A percentile compares a stretch with the other conserved stretches of the same genome.
Evolutionary conservation across 2,888 invertebrate genomes (phyloP).

Genomic region (Galeopsomyia nigrocyanea): DNA sequence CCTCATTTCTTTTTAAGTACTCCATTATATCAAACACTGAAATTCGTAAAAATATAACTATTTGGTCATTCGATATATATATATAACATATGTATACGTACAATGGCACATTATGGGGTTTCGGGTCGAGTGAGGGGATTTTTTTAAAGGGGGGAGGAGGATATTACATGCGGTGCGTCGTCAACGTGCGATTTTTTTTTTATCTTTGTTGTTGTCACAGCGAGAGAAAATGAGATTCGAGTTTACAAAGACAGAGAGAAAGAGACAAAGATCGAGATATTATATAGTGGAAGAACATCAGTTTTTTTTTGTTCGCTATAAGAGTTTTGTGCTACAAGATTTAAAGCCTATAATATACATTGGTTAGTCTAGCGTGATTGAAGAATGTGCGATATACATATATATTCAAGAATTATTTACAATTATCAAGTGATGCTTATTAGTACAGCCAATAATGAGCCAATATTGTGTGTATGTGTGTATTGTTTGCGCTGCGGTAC

Average conservation of each 20-base stretch:
- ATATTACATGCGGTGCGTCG: constrained; percentile 1
- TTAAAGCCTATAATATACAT: too few relatives aligned
- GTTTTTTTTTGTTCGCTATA: background rate
- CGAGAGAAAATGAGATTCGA: constrained; percentile 15
- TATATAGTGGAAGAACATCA: too few relatives aligned
- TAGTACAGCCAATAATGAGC: constrained; percentile 42
- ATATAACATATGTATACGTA: constrained; percentile 30
- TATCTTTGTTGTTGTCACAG: constrained; percentile 14
- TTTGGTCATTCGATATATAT: constrained; percentile 49
- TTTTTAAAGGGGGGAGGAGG: too few relatives aligned
- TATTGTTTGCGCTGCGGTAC: background rate
- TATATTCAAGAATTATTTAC: constrained; percentile 34
- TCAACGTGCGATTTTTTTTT: background rate
- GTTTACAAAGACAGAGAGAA: background rate
- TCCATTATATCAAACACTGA: constrained; percentile 43
- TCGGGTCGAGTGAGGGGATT: background rate
- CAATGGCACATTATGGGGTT: constrained; percentile 48
- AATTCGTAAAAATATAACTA: constrained; percentile 51
- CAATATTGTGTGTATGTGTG: constrained; percentile 5
- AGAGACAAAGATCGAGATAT: constrained; percentile 1
- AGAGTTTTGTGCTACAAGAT: too few relatives aligned
- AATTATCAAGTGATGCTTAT: constrained; percentile 28
- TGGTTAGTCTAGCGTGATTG: too few relatives aligned
- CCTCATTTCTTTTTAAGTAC: constrained; percentile 38
- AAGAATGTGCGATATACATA: too few relatives aligned